These are phyloP conservation scores for Lipophrys pholis DNA, from an alignment of 2,113 vertebrate species.

Conservation along the genomic window DNA sequence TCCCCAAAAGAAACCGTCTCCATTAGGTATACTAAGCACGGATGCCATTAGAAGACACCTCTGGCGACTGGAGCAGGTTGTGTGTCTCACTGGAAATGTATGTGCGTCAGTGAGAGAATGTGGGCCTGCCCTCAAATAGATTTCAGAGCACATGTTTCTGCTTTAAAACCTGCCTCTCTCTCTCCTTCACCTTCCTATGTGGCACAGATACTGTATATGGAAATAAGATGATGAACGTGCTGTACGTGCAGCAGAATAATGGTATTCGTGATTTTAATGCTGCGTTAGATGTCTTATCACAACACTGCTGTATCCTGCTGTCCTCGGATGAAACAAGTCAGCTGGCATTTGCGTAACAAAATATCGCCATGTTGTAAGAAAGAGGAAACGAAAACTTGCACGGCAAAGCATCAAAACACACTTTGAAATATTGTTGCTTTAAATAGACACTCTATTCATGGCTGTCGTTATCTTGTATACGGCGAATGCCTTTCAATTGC, in stretches of 20 bases:
- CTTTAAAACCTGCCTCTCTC: conserved; percentile 48
- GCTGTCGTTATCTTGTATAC: conserved; percentile 37
- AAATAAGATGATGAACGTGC: conserved; percentile 50
- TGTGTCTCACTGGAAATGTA: conserved; percentile 69
- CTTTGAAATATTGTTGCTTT: conserved; percentile 36
- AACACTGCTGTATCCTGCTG: neutral
- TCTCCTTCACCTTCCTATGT: conserved; percentile 13
- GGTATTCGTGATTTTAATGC: conserved; percentile 17
- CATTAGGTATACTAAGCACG: conserved; percentile 41
- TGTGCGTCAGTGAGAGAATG: conserved; percentile 76
- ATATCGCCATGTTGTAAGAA: neutral
- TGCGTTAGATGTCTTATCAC: neutral
- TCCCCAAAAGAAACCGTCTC: conserved; percentile 14
- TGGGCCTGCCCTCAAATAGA: conserved; percentile 76
- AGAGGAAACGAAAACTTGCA: neutral
- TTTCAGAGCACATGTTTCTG: conserved; percentile 58
- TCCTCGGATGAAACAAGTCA: neutral
- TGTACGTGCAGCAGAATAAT: conserved; percentile 12
- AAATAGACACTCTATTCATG: conserved; percentile 51
- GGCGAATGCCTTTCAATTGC: conserved; percentile 37
- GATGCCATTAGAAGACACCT: conserved; percentile 43
- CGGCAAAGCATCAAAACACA: conserved; percentile 6
- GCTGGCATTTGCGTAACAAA: neutral
- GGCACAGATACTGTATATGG: conserved; percentile 55
- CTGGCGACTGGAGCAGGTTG: conserved; percentile 51